Evolutionary conservation across 2,113 vertebrate species (phyloP), one percentile per base, ranked within the genome.

Genomic region (Vidua macroura): DNA sequence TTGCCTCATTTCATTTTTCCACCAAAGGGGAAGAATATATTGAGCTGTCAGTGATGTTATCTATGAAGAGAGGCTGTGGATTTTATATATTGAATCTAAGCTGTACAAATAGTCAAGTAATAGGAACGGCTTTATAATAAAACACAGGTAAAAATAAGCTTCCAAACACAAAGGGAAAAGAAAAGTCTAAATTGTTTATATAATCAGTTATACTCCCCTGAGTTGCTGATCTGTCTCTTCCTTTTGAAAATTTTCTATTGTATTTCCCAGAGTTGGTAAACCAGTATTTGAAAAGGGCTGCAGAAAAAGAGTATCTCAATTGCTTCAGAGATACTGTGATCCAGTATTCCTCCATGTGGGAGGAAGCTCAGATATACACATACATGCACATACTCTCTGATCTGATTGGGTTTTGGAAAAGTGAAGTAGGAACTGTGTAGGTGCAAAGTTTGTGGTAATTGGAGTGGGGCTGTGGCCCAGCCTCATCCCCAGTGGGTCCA

Each of bases 61-160:
- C 83, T 84, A 37, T 94, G 69, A 95, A 96, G 89, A 87, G 75
- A 83, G 77, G 92, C 91, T 94, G 91, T 1, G 4, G 86, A 89
- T 96, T 97, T 97, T 92, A 90, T 94, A 97, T 97, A 97, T 95
- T 95, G 92, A 96, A 97, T 96, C 81, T 96, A 91, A 96, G 96
- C 80, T 96, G 93, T 95, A 95, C 97, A 97, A 96, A 96, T 86
- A 98, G 74, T 95, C 91, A 87, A 83, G 86, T 97, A 96, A 97
- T 96, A 78, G 92, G 66, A 97, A 93, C 96, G 46, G 93, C 91
- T 96, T 94, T 95, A 83, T 93, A 96, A 97, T 97, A 96, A 95
- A 92, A 86, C 63, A 82, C 63, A 89, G 91, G 88, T 92, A 94
- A 96, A 97, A 96, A 95, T 84, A 96, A 94, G 91, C 87, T 93